Base-by-base conservation (phyloP, 2,797 vertebrate genomes). In the Sebastiscus tertius region DNA sequence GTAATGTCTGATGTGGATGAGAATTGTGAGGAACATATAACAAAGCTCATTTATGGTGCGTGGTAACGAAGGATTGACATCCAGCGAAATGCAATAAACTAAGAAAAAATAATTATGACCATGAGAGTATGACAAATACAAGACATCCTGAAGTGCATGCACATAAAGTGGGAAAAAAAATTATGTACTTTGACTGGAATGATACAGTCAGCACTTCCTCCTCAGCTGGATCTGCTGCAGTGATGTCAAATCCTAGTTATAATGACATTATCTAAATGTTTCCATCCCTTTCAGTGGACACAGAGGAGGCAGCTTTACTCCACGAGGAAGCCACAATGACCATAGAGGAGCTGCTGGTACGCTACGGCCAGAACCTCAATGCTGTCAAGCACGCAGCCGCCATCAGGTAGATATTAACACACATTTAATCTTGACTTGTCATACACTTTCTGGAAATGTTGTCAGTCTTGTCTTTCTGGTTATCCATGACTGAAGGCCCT, bases 251-350 rank as follows among this genome's bases (percentile, higher is more conserved):
- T 74, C 1, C 29, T 58, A 9, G 24, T 27, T 24, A 14, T 29
- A 5, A 31, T 55, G 18, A 29, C 6, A 16, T n/a, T 4, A 8
- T 34, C 29, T 22, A 24, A 69, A 8, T 42, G 4, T 34, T 8
- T 65, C 3, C 3, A 16, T 83, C 4, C 8, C 8, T 65, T 83
- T 60, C 91, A 99, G 99, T 99, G 96, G 99, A 99, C 91, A 99
- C 96, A 8, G 99, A 99, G 91, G 98, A 99, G 92, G 97, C 98
- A 8, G 97, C 97, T 79, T 93, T 99, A 82, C 96, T 99, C 81
- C 98, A 99, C 0, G 99, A 99, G 87, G 99, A 99, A 91, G 99
- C 99, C 88, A 98, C 98, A 36, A 99, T 99, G 98, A 99, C 98
- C 80, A 99, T 99, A 12, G 99, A 99, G 93, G 99, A 99, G 92